phyloP scores from a whole-genome alignment of 2,888 invertebrate genomes.

The Yponomeuta evonymella region DNA sequence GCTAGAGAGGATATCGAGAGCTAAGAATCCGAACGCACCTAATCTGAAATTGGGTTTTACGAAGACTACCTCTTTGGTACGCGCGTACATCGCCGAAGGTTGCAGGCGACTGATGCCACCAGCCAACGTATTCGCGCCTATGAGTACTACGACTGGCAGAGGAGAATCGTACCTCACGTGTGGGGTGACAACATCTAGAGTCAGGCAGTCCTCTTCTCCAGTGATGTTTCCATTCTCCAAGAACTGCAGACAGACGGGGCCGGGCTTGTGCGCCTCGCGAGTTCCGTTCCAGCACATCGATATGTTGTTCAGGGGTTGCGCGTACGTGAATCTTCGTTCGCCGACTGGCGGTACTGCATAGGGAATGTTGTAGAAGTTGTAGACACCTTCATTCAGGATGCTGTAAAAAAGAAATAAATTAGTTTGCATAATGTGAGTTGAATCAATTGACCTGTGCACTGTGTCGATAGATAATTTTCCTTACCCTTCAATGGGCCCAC shows the following conservation, averaged over 20 bases:
- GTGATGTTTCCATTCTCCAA: slow-evolving; percentile 78
- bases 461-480: slow-evolving; percentile 16
- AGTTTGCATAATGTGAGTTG: background rate
- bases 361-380: slow-evolving; percentile 88
- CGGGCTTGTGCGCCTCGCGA: slow-evolving; percentile 79
- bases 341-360: slow-evolving; percentile 85
- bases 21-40: slow-evolving; percentile 87
- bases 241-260: slow-evolving; percentile 82
- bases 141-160: slow-evolving; percentile 87
- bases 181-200: slow-evolving; percentile 88
- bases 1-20: slow-evolving; percentile 81
- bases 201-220: slow-evolving; percentile 89
- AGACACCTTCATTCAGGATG: slow-evolving; percentile 84
- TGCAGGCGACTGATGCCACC: slow-evolving; percentile 85
- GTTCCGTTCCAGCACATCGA: slow-evolving; percentile 89
- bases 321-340: slow-evolving; percentile 82
- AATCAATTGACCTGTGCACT: too few relatives aligned
- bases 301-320: slow-evolving; percentile 79
- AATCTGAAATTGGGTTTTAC: slow-evolving; percentile 91
- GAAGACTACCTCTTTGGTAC: slow-evolving; percentile 87
- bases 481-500: slow-evolving; percentile 88
- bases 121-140: slow-evolving; percentile 86
- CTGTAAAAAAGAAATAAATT: slow-evolving; percentile 50
- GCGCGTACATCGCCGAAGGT: slow-evolving; percentile 85
- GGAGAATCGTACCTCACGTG: slow-evolving; percentile 86